Evolutionary conservation across 2,888 invertebrate genomes (phyloP).

Genomic region (Drosophila lutescens): DNA sequence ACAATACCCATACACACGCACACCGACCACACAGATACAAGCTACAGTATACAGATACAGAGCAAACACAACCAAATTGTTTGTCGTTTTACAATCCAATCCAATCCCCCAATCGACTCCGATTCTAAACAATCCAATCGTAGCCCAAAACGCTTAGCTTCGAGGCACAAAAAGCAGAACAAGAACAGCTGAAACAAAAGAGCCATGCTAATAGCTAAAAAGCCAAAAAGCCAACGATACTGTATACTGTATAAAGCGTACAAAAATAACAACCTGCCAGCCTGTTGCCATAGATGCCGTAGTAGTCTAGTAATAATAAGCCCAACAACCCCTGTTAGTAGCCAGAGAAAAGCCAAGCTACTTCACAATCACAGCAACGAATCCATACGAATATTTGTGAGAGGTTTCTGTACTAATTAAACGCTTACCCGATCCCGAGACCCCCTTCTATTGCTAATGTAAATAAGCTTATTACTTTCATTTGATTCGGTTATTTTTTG

Average conservation of each 20-base stretch:
- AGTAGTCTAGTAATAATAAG: conserved; percentile 35
- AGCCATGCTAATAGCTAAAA: conserved; percentile 12
- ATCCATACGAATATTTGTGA: conserved; percentile 73
- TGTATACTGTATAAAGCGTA: conserved; percentile 25
- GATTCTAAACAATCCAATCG: conserved; percentile 21
- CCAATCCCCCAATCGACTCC: conserved; percentile 32
- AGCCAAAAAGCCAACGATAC: conserved; percentile 25
- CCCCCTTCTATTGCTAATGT: conserved; percentile 44
- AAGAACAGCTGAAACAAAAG: conserved; percentile 43
- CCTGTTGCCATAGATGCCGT: conserved; percentile 55
- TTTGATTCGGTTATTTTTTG: conserved; percentile 21
- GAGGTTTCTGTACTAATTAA: conserved; percentile 76
- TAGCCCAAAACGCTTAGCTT: conserved; percentile 64
- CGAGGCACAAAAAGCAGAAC: conserved; percentile 53
- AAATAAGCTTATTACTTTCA: conserved; percentile 55
- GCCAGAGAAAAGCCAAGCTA: conserved; percentile 66
- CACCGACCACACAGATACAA: conserved; percentile 8
- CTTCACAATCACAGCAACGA: conserved; percentile 70
- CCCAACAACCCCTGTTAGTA: conserved; percentile 39
- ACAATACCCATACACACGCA: conserved; percentile 39
- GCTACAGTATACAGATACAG: conserved; percentile 21
- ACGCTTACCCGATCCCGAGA: conserved; percentile 24
- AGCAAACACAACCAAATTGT: conserved; percentile 40
- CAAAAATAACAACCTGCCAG: conserved; percentile 27
- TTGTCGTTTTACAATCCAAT: conserved; percentile 41